Conservation (phyloP, 2,797 vertebrate genomes). For the Tinamus major region DNA sequence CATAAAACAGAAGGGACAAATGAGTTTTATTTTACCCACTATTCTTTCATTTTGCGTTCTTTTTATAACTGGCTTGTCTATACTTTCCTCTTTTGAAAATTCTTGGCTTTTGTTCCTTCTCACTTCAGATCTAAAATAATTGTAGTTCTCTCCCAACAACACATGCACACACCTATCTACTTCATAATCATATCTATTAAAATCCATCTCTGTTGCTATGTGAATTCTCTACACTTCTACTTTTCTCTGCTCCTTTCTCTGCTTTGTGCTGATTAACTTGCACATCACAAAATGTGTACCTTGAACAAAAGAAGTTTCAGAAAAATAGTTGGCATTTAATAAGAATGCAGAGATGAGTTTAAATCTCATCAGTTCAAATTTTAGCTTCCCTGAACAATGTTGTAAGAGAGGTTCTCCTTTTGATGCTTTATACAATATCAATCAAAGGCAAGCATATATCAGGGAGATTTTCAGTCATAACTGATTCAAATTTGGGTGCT, state of each 20-base stretch:
- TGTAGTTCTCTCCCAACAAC: background rate
- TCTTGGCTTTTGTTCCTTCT: slow-evolving; percentile 26
- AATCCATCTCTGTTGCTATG: slow-evolving; percentile 46
- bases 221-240: background rate
- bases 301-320: background rate
- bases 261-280: background rate
- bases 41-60: slow-evolving; percentile 39
- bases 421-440: background rate
- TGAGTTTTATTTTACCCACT: slow-evolving; percentile 36
- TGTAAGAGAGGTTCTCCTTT: background rate
- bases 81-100: slow-evolving; percentile 45
- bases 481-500: background rate
- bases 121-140: slow-evolving; percentile 38
- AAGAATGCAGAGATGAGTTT: background rate
- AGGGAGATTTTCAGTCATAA: background rate
- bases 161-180: background rate
- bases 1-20: slow-evolving; percentile 27
- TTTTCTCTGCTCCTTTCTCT: background rate
- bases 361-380: background rate
- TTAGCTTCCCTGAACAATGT: background rate
- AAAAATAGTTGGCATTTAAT: background rate
- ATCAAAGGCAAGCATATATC: background rate
- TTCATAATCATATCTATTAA: slow-evolving; percentile 60
- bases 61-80: slow-evolving; percentile 38
- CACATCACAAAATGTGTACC: background rate